Base-by-base conservation (phyloP, 2,797 vertebrate species). In the Myripristis murdjan region DNA sequence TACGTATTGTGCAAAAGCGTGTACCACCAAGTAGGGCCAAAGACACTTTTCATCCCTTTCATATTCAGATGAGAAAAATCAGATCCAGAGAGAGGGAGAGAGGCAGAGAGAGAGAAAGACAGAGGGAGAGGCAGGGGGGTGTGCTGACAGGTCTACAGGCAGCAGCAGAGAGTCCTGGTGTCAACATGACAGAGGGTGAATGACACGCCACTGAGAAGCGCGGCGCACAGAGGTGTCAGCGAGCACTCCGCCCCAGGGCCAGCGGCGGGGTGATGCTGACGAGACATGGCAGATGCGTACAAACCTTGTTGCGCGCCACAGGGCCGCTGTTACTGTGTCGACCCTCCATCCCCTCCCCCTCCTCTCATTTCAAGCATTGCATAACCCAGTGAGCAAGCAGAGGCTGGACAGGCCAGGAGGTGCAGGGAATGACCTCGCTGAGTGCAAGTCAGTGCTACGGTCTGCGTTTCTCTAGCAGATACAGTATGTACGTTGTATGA, bases 261-360 rank as follows among this genome's bases (percentile, higher is more conserved):
- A 69, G 81, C 33, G 68, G 82, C 18, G 49, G 77, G 70, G 72
- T 89, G 90, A 93, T 67, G 85, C 84, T 86, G 84, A 91, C 60
- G 43, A 92, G 88, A 87, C 77, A 72, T 90, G 88, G 86, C 87
- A 89, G 86, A 87, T 76, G 84, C 73, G 81, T 75, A 85, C 73
- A 82, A 83, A 79, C 37, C 66, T 79, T 57, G 73, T 82, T 26
- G 31, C 55, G 63, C 44, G 65, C 81, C 78, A 79, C 71, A 43
- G 89, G 76, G 77, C 69, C 18, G 41, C 59, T 60, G 75, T 72
- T 81, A 78, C 51, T 9, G 5, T 16, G 64, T 73, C 37, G 70
- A 61, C 57, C 71, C 65, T 69, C 70, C 54, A 58, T 74, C 37
- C 57, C 63, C 51, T 46, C 68, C 0, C 1, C 56, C n/a, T 55